Percentiles rank a stretch among this genome's conserved stretches.
These are phyloP conservation scores for human (Homo sapiens) DNA, from an alignment of 2,113 vertebrate species.

Conservation along the genomic window GRCh38 chr1:90987001-90987500, in stretches of 20 bases:
- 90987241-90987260: not conserved
- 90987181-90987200: not conserved
- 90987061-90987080: not conserved
- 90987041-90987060: not conserved
- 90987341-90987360: not conserved
- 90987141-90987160: not conserved
- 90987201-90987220: not conserved
- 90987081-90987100: not conserved
- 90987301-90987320: not conserved
- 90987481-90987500: not conserved
- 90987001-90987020: not conserved
- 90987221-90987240: not conserved
- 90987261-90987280: not conserved
- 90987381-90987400: not conserved
- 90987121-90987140: not conserved
- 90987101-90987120: not conserved
- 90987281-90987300: not conserved
- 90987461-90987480: not conserved
- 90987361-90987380: not conserved
- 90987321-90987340: not conserved
- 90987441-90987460: not conserved
- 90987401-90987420: not conserved
- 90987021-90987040: not conserved
- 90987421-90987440: not conserved
- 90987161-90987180: not conserved